phyloP scores from a whole-genome alignment of 2,113 vertebrate species.

The Salvelinus sp. region DNA sequence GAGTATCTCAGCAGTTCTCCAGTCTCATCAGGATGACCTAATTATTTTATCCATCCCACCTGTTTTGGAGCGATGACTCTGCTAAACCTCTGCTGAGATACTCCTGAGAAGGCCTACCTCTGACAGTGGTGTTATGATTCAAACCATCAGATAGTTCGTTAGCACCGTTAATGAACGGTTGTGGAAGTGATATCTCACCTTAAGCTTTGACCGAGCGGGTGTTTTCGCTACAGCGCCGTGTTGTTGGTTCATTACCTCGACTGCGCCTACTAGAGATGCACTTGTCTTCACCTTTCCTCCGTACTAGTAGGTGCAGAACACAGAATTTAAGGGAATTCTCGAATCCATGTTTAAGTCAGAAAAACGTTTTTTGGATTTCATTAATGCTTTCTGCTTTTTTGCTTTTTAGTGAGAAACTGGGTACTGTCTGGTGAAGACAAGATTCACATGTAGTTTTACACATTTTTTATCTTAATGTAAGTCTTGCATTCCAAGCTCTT shows the following conservation, averaged over 20 bases:
- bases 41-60: too few relatives aligned
- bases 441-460: constrained; percentile 68
- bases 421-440: constrained; percentile 59
- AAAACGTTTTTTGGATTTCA: constrained; percentile 46
- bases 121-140: background rate
- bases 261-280: constrained; percentile 74
- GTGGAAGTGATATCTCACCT: background rate
- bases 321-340: constrained; percentile 68
- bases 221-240: constrained; percentile 35
- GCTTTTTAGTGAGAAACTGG: constrained; percentile 66
- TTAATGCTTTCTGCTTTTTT: constrained; percentile 38
- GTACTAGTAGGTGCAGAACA: constrained; percentile 65
- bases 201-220: constrained; percentile 9
- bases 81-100: background rate
- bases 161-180: background rate
- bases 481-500: constrained; percentile 79
- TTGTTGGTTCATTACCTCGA: constrained; percentile 59
- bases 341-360: constrained; percentile 46
- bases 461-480: constrained; percentile 73
- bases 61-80: too few relatives aligned
- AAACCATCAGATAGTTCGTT: background rate
- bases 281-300: constrained; percentile 67
- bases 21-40: too few relatives aligned
- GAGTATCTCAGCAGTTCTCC: too few relatives aligned
- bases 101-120: background rate